Evolutionary conservation across 2,888 invertebrate species (phyloP).

Genomic region (Morpho deidamia): DNA sequence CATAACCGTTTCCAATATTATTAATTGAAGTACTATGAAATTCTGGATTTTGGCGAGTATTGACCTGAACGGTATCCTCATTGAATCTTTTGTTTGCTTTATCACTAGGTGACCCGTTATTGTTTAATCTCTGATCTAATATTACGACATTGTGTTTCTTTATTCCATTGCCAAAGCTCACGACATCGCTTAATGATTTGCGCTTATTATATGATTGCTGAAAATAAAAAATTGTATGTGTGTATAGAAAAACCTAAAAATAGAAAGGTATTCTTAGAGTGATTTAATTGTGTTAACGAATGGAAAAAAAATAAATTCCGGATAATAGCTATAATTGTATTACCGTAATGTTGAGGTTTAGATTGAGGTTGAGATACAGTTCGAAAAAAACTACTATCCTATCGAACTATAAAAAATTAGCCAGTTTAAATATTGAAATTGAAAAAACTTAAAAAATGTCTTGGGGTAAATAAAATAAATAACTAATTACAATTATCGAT

Average conservation of each 20-base stretch:
- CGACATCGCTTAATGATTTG: neutral
- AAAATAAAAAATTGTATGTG: neutral
- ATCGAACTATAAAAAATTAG: no score
- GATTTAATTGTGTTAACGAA: no score
- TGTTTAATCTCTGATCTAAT: neutral
- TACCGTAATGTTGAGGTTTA: no score
- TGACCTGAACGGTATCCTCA: neutral
- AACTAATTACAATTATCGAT: no score
- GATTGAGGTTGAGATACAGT: no score
- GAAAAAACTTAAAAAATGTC: no score
- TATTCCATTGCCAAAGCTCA: constrained; percentile 12
- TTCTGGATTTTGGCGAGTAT: neutral
- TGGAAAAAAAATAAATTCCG: no score
- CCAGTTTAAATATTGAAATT: no score
- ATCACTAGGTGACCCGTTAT: neutral
- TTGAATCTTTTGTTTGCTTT: neutral
- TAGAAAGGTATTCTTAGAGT: no score
- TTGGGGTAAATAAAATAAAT: no score
- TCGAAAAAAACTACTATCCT: no score
- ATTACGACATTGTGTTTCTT: constrained; percentile 8
- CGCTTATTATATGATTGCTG: neutral
- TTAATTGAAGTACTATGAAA: neutral
- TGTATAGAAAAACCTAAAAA: neutral
- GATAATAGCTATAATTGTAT: no score
- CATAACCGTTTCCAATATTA: constrained; percentile 9